phyloP scores from a whole-genome alignment of 1,140 invertebrate species.

The Drosophila insularis region DNA sequence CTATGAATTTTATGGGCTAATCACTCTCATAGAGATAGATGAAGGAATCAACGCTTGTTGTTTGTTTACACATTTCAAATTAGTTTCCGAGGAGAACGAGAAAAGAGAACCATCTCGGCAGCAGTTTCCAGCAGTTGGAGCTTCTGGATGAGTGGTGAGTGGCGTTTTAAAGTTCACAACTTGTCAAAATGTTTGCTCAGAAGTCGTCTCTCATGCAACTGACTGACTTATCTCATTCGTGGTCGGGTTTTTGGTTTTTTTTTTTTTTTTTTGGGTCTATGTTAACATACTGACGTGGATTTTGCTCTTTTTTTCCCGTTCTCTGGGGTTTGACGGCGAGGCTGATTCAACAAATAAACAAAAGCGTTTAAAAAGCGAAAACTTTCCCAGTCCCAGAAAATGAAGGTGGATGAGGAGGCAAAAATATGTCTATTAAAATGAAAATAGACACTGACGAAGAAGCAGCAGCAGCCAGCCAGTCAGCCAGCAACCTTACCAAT shows the following conservation, averaged over 20 bases:
- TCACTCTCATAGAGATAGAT: constrained; percentile 19
- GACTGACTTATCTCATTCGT: constrained; percentile 52
- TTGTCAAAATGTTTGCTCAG: constrained; percentile 76
- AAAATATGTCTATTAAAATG: constrained; percentile 72
- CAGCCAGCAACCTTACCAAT: constrained; percentile 52
- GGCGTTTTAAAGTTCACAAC: constrained; percentile 73
- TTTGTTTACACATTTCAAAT: constrained; percentile 70
- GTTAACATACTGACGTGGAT: constrained; percentile 66
- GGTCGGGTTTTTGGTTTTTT: constrained; percentile 14
- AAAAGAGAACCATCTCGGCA: constrained; percentile 48
- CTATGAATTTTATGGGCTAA: constrained; percentile 50
- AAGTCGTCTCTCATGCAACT: constrained; percentile 37
- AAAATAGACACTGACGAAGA: constrained; percentile 69
- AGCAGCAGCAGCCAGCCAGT: too few species aligned
- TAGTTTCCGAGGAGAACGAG: constrained; percentile 26
- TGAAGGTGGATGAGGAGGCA: constrained; percentile 17
- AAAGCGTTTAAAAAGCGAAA: constrained; percentile 60
- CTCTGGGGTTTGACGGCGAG: constrained; percentile 62
- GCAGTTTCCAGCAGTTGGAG: constrained; percentile 41
- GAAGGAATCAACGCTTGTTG: constrained; percentile 51
- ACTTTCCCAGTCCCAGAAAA: constrained; percentile 26
- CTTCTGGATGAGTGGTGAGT: constrained; percentile 18
- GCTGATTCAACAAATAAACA: constrained; percentile 80
- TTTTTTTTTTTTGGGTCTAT: constrained; percentile 19
- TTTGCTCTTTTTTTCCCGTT: constrained; percentile 21